Conservation (phyloP, 92 coral and sea anemone genomes). For the Chrysogorgia sp. region DNA sequence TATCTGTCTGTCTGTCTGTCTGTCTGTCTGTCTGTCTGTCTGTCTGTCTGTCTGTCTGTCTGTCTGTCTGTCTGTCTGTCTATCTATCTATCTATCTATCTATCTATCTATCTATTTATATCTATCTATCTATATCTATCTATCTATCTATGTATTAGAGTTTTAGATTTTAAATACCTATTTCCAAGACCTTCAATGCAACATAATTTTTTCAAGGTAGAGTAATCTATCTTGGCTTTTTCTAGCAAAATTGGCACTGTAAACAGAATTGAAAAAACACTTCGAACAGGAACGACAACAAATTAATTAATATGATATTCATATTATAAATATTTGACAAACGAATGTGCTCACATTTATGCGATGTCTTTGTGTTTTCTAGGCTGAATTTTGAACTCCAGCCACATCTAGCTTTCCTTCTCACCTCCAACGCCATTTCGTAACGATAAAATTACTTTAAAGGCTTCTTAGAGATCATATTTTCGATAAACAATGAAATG, state of each 20-base stretch:
- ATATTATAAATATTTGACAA: slow-evolving; percentile 6
- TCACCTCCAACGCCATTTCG: slow-evolving; percentile 26
- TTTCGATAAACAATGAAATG: not conserved
- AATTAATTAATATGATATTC: not conserved
- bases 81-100: too few species aligned
- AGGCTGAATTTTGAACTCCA: slow-evolving; percentile 87
- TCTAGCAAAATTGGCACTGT: slow-evolving; percentile 84
- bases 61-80: too few species aligned
- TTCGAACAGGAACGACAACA: not conserved
- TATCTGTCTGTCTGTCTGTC: too few species aligned
- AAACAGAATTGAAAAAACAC: not conserved
- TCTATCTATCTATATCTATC: too few species aligned
- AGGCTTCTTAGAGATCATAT: not conserved
- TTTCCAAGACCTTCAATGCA: slow-evolving; percentile 78
- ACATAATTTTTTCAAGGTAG: slow-evolving; percentile 72
- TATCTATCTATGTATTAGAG: not conserved
- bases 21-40: too few species aligned
- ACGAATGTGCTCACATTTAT: slow-evolving; percentile 65
- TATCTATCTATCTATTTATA: too few species aligned
- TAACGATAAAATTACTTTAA: not conserved
- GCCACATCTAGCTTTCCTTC: slow-evolving; percentile 50
- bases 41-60: too few species aligned
- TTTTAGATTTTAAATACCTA: slow-evolving; percentile 57
- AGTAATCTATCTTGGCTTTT: slow-evolving; percentile 77
- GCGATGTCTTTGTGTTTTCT: slow-evolving; percentile 70